Base-by-base conservation (phyloP, 2,797 vertebrate species). In the Centropyge bicolor region DNA sequence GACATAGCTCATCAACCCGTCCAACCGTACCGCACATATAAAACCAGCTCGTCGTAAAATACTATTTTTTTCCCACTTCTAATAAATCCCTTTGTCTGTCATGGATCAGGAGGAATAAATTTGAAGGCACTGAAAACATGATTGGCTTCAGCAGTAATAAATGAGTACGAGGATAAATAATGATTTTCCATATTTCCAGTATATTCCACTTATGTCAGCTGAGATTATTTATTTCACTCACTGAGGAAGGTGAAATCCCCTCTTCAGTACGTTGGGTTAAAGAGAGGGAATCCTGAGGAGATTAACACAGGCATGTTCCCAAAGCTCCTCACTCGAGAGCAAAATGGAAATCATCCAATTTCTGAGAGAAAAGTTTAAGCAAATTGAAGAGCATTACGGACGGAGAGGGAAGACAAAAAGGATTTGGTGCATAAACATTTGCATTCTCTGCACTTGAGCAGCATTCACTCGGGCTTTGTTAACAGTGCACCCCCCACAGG, bases 271-370 rank as follows among this genome's bases (percentile, higher is more conserved):
- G 81, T 76, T 63, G 76, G 72, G 77, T 82, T 86, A 71, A 77
- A 82, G 66, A 48, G 74, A 69, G 64, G 77, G 72, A 84, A 84
- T 86, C 85, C 86, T 79, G 79, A 81, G 70, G 64, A 90, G 91
- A 93, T 93, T 91, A 91, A 86, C 69, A 66, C 45, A 36, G 72
- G 52, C 85, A 56, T 64, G 67, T 69, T 90, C 74, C 70, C 74
- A 79, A 81, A 85, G 85, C 82, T 76, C 76, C 74, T 78, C 56
- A 75, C 54, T 80, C 22, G 41, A 86, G 74, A 82, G 78, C 69
- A 84, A 86, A 93, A 87, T 87, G 86, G 88, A 93, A 92, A 88
- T 89, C 79, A 74, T 87, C 84, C 90, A 85, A 83, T 91, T 90
- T 94, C 74, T 82, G 67, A n/a, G 67, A 80, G 80, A 85, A 86